These are phyloP conservation scores for Agrotis puta DNA, from an alignment of 2,888 invertebrate genomes.

Conservation along the genomic window DNA sequence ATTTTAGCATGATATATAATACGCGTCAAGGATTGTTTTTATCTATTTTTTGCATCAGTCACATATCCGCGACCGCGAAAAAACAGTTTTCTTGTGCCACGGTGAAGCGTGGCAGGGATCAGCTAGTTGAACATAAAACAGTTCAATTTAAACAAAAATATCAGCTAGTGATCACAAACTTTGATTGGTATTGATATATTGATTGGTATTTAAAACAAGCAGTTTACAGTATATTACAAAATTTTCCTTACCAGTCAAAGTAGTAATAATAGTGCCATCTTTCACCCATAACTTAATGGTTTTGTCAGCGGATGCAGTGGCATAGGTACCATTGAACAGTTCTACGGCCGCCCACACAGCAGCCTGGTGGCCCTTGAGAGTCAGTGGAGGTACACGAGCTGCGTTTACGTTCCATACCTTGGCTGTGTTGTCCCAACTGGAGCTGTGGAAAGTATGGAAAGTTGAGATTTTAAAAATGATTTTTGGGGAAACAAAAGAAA, in stretches of 20 bases:
- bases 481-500: too few species aligned
- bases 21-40: too few species aligned
- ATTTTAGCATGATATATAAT: too few species aligned
- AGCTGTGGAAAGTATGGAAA: constrained; percentile 89
- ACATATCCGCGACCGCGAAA: too few species aligned
- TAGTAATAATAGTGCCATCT: constrained; percentile 92
- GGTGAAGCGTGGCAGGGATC: too few species aligned
- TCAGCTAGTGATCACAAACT: too few species aligned
- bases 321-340: constrained; percentile 90
- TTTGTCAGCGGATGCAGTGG: constrained; percentile 98
- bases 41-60: too few species aligned
- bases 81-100: too few species aligned
- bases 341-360: constrained; percentile 96
- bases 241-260: constrained; percentile 91
- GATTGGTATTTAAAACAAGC: background rate
- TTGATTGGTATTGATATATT: too few species aligned
- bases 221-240: background rate
- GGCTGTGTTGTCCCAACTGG: constrained; percentile 98
- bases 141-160: too few species aligned
- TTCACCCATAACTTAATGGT: constrained; percentile 95
- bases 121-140: too few species aligned
- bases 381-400: constrained; percentile 88
- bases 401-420: constrained; percentile 94
- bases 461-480: too few species aligned
- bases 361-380: constrained; percentile 93